phyloP scores from a whole-genome alignment of 2,113 vertebrate species.

The Pygoscelis antarcticus region DNA sequence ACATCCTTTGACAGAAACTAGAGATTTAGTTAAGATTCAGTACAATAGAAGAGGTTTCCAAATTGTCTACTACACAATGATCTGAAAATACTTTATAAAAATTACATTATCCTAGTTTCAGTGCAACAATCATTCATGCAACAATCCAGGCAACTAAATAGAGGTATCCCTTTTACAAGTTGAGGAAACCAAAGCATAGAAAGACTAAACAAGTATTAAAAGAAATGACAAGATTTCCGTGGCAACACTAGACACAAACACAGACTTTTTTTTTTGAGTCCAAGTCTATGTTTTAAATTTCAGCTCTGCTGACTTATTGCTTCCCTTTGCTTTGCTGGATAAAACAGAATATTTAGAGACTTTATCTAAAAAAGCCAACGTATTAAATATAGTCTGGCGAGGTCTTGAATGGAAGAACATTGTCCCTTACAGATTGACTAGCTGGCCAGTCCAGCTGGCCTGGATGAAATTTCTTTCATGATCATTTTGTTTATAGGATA shows the following conservation, averaged over 20 bases:
- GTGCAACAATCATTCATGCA: background rate
- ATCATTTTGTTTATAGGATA: constrained; percentile 4
- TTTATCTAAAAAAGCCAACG: background rate
- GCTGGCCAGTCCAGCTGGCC: constrained; percentile 11
- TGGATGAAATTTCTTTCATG: constrained; percentile 15
- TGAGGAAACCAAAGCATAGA: background rate
- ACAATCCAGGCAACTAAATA: background rate
- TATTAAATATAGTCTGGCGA: background rate
- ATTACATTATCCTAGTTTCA: constrained; percentile 26
- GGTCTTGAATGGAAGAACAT: background rate
- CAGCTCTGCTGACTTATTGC: background rate
- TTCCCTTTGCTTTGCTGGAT: background rate
- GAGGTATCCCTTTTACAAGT: background rate
- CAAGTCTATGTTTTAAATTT: background rate
- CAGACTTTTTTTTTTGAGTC: too few relatives aligned
- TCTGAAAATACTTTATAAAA: constrained; percentile 42
- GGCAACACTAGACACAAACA: background rate
- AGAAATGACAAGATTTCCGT: background rate
- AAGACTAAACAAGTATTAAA: background rate
- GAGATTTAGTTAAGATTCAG: constrained; percentile 20
- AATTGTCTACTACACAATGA: constrained; percentile 40
- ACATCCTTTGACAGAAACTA: background rate
- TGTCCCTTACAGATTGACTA: background rate
- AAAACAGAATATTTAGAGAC: background rate
- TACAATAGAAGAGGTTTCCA: constrained; percentile 10